Percentiles rank a stretch among this genome's conserved stretches.
Conservation (phyloP, 2,888 invertebrate species). For the Scrobipalpa costella region DNA sequence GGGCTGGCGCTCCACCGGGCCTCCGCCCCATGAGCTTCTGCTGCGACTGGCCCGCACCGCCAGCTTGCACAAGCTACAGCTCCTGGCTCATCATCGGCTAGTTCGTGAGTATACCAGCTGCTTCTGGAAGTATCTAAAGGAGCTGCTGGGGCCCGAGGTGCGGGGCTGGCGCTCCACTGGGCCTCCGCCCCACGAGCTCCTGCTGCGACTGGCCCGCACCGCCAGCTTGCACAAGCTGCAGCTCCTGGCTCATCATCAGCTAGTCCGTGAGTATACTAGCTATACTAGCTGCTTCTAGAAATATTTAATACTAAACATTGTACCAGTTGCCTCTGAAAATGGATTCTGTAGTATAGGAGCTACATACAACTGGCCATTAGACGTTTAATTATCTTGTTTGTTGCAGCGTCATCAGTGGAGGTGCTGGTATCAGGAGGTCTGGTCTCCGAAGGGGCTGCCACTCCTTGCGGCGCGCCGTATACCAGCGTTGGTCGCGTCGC, state of each 20-base stretch:
- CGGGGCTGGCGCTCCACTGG: slow-evolving; percentile 92
- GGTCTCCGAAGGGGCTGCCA: slow-evolving; percentile 72
- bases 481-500: slow-evolving; percentile 74
- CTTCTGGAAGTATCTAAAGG: background rate
- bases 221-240: slow-evolving; percentile 93
- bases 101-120: slow-evolving; percentile 85
- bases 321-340: background rate
- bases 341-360: no score
- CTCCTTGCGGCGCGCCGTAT: slow-evolving; percentile 76
- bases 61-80: slow-evolving; percentile 92
- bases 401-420: slow-evolving; percentile 70
- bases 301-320: no score
- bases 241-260: slow-evolving; percentile 95
- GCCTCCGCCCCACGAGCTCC: slow-evolving; percentile 91
- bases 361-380: background rate
- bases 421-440: slow-evolving; percentile 75
- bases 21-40: background rate
- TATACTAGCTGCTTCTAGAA: no score
- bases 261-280: slow-evolving; percentile 92
- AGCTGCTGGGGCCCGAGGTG: slow-evolving; percentile 88
- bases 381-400: background rate
- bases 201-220: slow-evolving; percentile 36
- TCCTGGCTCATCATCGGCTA: slow-evolving; percentile 95
- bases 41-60: slow-evolving; percentile 85
- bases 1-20: slow-evolving; percentile 81